Conservation (phyloP, 1,140 invertebrate genomes). For the Dreissena polymorpha region DNA sequence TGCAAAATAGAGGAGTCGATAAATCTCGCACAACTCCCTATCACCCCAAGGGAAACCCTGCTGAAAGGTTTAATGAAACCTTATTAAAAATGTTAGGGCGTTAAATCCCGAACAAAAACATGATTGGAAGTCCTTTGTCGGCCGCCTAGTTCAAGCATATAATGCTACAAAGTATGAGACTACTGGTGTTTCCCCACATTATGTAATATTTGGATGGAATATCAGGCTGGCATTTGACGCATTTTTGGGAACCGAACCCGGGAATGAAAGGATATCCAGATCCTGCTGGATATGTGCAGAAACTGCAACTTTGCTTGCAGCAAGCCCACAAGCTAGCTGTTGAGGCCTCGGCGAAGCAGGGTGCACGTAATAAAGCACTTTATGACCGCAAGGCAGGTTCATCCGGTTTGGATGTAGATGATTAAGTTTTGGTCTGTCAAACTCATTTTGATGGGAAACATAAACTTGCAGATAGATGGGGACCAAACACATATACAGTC, state of each 20-base stretch:
- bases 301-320: neutral
- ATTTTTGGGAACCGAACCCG: constrained; percentile 11
- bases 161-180: constrained; percentile 15
- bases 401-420: constrained; percentile 3
- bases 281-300: constrained; percentile 1
- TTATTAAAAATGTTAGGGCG: constrained; percentile 24
- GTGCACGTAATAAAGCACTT: neutral
- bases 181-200: constrained; percentile 22
- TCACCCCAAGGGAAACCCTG: constrained; percentile 19
- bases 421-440: constrained; percentile 23
- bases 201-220: constrained; percentile 16
- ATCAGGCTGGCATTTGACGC: constrained; percentile 26
- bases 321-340: neutral
- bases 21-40: constrained; percentile 25
- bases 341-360: neutral
- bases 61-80: constrained; percentile 11
- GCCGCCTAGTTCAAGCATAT: constrained; percentile 18
- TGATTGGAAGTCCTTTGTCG: constrained; percentile 18
- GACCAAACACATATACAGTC: neutral
- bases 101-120: neutral
- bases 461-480: constrained; percentile 39
- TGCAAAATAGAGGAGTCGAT: constrained; percentile 9
- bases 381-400: constrained; percentile 11
- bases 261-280: neutral
- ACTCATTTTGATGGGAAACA: constrained; percentile 5